phyloP scores from a whole-genome alignment of 2,113 vertebrate species.

The Cromileptes altivelis region DNA sequence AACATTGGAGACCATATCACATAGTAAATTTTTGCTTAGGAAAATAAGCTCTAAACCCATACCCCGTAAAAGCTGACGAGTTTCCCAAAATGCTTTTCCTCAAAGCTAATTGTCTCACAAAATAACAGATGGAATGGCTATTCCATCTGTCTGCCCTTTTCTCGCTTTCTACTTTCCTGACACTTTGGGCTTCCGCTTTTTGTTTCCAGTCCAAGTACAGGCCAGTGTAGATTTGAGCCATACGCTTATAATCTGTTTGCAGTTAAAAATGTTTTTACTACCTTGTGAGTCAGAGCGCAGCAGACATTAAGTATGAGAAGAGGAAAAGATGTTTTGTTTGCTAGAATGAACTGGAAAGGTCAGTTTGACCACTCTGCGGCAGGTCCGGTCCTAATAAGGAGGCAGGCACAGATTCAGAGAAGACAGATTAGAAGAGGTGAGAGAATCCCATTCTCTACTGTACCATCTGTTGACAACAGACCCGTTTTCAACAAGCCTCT shows the following conservation, averaged over 20 bases:
- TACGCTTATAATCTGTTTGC: constrained; percentile 62
- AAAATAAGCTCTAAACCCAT: constrained; percentile 42
- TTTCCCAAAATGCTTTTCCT: constrained; percentile 67
- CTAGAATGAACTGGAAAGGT: constrained; percentile 61
- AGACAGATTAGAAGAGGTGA: constrained; percentile 18
- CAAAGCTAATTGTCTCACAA: constrained; percentile 64
- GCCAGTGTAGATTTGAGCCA: constrained; percentile 50
- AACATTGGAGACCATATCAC: constrained; percentile 51
- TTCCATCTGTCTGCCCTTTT: constrained; percentile 68
- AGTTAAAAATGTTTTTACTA: constrained; percentile 76
- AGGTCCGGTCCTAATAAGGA: constrained; percentile 69
- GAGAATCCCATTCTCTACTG: constrained; percentile 1
- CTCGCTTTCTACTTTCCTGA: constrained; percentile 47
- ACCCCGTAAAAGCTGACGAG: constrained; percentile 63
- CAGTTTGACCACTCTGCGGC: constrained; percentile 50
- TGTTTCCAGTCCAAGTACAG: constrained; percentile 48
- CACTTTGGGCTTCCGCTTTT: constrained; percentile 62
- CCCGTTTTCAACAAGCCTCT: neutral
- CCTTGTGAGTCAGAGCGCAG: constrained; percentile 51
- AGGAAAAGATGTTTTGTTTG: constrained; percentile 65
- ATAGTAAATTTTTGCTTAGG: constrained; percentile 48
- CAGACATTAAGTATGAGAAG: constrained; percentile 46
- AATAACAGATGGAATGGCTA: constrained; percentile 69
- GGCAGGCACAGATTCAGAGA: constrained; percentile 54
- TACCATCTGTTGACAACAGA: neutral